These are phyloP conservation scores for Nephrocerus scutellatus DNA, from an alignment of 2,888 invertebrate genomes.

Conservation along the genomic window DNA sequence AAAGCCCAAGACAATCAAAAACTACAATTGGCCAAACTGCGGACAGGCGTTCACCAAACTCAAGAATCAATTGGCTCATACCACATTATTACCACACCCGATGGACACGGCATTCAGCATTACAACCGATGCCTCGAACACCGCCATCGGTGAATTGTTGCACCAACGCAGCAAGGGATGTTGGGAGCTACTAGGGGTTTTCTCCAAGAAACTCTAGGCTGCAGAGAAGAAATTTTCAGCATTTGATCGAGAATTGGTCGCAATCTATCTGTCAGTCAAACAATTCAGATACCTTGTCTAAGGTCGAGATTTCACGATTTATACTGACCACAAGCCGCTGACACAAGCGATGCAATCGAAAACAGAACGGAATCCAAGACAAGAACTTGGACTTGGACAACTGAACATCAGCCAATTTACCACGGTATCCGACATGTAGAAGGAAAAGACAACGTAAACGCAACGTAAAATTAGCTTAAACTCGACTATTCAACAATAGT, in stretches of 20 bases:
- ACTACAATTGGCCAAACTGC: no score
- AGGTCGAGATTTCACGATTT: no score
- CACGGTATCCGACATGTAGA: no score
- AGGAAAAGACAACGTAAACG: no score
- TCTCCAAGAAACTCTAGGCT: background rate
- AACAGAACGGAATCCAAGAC: constrained; percentile 1
- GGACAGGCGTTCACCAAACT: background rate
- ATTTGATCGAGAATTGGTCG: constrained; percentile 2
- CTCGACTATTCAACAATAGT: background rate
- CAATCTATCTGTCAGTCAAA: background rate
- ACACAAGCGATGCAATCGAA: background rate
- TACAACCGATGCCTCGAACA: constrained; percentile 32
- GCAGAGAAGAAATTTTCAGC: no score
- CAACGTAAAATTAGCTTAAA: no score
- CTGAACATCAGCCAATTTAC: no score
- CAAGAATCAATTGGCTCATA: background rate
- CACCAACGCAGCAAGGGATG: constrained; percentile 28
- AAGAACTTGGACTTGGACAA: no score
- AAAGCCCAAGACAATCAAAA: no score
- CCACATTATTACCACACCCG: background rate
- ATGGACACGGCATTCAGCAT: background rate
- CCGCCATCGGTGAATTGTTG: constrained; percentile 37
- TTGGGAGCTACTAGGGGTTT: constrained; percentile 2
- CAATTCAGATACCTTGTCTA: constrained; percentile 1
- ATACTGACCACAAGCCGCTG: constrained; percentile 3